phyloP scores from a whole-genome alignment of 2,797 vertebrate genomes.

The Myotis myotis region DNA sequence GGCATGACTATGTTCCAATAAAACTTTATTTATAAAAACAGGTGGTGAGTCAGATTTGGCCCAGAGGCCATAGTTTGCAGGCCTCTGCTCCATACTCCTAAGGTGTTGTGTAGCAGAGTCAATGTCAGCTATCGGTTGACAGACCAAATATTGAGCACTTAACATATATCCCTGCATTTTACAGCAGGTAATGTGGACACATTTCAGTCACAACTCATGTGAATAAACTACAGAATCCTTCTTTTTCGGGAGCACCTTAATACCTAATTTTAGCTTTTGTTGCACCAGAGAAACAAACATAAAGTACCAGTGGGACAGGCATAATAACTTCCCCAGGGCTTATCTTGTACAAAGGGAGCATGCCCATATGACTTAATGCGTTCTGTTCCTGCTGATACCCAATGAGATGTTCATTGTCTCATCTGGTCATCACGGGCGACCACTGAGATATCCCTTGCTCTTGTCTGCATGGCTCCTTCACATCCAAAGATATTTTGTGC shows the following conservation, averaged over 20 bases:
- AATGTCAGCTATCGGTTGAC: not conserved
- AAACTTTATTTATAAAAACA: constrained; percentile 11
- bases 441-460: not conserved
- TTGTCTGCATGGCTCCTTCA: not conserved
- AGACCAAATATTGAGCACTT: not conserved
- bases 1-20: not conserved
- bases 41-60: not conserved
- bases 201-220: not conserved
- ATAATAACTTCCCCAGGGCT: not conserved
- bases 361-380: not conserved
- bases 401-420: not conserved
- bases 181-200: not conserved
- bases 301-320: not conserved
- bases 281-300: not conserved
- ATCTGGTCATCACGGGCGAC: not conserved
- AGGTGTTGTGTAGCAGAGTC: not conserved
- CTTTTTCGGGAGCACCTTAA: not conserved
- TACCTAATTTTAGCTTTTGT: not conserved
- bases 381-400: not conserved
- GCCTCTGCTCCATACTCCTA: not conserved
- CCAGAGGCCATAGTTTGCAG: not conserved
- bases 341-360: not conserved
- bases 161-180: not conserved
- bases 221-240: not conserved
- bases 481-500: not conserved